phyloP scores from a whole-genome alignment of 2,797 vertebrate species.

The Lacerta bilineata region DNA sequence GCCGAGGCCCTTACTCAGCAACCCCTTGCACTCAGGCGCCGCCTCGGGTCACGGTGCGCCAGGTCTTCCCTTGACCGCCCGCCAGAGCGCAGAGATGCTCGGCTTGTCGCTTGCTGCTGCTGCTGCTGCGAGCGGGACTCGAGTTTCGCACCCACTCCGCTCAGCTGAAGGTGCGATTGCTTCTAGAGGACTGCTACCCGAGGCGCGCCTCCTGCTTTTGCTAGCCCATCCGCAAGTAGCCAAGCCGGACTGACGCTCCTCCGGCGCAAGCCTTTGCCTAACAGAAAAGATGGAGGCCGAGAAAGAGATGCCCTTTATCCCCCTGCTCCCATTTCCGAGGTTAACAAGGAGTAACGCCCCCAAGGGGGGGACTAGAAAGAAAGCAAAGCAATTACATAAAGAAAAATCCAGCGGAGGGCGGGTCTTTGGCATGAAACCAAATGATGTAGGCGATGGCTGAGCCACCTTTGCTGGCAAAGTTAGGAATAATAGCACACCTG shows the following conservation, averaged over 20 bases:
- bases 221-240: neutral
- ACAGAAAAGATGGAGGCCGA: neutral
- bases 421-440: neutral
- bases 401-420: neutral
- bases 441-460: neutral
- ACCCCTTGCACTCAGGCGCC: neutral
- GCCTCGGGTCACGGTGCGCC: slow-evolving; percentile 12
- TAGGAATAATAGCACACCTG: too few species aligned
- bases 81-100: slow-evolving; percentile 13
- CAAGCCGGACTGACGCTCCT: neutral
- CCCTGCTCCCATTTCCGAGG: neutral
- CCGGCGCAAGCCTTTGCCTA: too few species aligned
- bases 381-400: neutral
- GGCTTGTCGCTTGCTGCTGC: neutral
- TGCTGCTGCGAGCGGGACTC: neutral
- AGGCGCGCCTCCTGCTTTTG: too few species aligned
- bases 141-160: neutral
- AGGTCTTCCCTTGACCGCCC: neutral
- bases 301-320: neutral
- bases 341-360: neutral
- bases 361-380: neutral
- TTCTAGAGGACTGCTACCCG: neutral
- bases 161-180: neutral
- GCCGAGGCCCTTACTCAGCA: neutral
- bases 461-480: slow-evolving; percentile 11